Conservation (phyloP, 2,113 vertebrate genomes). For the Seriola quinqueradiata region DNA sequence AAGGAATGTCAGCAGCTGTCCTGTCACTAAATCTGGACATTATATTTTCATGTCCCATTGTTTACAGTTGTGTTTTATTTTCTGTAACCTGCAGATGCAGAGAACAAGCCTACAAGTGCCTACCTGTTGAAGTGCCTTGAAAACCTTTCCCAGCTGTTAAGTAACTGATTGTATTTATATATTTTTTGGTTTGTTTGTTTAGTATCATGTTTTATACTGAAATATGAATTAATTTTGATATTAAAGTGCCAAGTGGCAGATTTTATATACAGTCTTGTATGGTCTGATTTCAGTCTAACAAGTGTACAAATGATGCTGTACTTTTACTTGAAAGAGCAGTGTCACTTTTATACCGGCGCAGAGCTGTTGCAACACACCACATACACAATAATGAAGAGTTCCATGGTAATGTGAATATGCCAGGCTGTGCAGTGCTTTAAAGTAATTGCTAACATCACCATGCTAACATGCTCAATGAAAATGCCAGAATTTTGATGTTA, state of each 20-base stretch:
- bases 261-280: background rate
- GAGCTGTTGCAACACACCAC: too few relatives aligned
- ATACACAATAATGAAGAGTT: too few relatives aligned
- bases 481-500: background rate
- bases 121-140: slow-evolving; percentile 93
- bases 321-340: background rate
- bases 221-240: slow-evolving; percentile 34
- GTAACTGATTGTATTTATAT: slow-evolving; percentile 70
- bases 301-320: background rate
- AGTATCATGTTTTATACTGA: slow-evolving; percentile 51
- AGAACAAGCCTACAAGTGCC: slow-evolving; percentile 76
- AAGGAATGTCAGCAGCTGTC: background rate
- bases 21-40: background rate
- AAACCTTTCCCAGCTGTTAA: slow-evolving; percentile 89
- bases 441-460: background rate
- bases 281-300: background rate
- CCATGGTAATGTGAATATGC: background rate
- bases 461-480: background rate
- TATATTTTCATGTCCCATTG: background rate
- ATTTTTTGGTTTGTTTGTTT: slow-evolving; percentile 22
- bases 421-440: background rate
- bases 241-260: slow-evolving; percentile 50
- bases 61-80: background rate
- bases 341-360: background rate
- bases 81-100: slow-evolving; percentile 78